Conservation (phyloP, 1,140 invertebrate species). For the Brachystomella parvula region DNA sequence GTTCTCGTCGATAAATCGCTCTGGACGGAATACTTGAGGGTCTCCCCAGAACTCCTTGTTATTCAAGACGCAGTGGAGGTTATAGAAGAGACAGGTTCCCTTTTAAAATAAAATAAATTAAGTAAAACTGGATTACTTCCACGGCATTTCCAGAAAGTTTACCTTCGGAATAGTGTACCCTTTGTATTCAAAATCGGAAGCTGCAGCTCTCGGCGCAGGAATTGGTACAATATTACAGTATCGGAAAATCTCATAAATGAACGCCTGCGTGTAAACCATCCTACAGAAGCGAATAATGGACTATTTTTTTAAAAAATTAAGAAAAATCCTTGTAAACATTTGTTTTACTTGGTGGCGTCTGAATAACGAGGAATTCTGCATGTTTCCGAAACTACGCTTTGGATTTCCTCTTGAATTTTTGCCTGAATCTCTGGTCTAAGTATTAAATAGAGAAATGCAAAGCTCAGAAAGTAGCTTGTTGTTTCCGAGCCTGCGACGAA, state of each 20-base stretch:
- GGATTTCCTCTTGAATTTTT: slow-evolving; percentile 70
- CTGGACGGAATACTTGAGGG: slow-evolving; percentile 40
- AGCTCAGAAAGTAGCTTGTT: slow-evolving; percentile 65
- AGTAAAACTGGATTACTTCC: too few relatives aligned
- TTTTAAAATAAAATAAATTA: not conserved
- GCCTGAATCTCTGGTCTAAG: slow-evolving; percentile 66
- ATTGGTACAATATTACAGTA: slow-evolving; percentile 63
- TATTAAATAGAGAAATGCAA: slow-evolving; percentile 66
- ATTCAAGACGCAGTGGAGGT: not conserved
- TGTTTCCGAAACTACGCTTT: slow-evolving; percentile 59
- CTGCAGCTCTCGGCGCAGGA: slow-evolving; percentile 65
- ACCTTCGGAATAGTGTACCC: slow-evolving; percentile 68
- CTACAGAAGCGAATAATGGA: slow-evolving; percentile 45
- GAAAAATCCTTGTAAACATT: slow-evolving; percentile 28
- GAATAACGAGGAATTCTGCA: slow-evolving; percentile 56
- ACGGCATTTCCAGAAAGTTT: too few relatives aligned
- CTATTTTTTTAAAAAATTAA: too few relatives aligned
- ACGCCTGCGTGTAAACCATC: slow-evolving; percentile 67
- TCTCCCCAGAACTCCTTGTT: slow-evolving; percentile 40
- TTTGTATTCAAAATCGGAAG: slow-evolving; percentile 57
- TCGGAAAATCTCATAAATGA: slow-evolving; percentile 63
- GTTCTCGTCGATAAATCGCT: slow-evolving; percentile 30
- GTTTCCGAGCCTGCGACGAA: slow-evolving; percentile 70
- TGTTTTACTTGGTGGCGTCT: slow-evolving; percentile 54
- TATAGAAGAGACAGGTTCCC: not conserved